These are phyloP conservation scores for Aphodius sticticus DNA, from an alignment of 2,888 invertebrate genomes.

Conservation along the genomic window DNA sequence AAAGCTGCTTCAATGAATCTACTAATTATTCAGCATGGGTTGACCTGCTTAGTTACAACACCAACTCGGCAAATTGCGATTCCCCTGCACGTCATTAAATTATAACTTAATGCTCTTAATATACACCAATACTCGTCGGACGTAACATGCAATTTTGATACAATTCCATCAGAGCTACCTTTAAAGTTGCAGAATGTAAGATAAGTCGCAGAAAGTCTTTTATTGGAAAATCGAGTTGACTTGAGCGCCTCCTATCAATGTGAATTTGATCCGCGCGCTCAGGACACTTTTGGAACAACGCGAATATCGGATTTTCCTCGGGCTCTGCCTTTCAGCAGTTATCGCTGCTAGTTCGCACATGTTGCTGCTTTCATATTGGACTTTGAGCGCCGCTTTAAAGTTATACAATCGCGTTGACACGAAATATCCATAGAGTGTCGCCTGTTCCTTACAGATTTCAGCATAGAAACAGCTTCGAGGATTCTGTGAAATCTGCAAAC, in stretches of 20 bases:
- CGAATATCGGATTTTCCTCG: background rate
- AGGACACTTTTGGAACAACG: background rate
- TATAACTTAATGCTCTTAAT: too few species aligned
- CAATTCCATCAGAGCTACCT: too few species aligned
- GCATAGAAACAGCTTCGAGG: background rate
- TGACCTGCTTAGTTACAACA: too few species aligned
- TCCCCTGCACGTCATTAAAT: too few species aligned
- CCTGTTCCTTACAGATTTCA: background rate
- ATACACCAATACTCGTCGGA: too few species aligned
- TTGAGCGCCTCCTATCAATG: background rate
- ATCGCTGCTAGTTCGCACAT: background rate
- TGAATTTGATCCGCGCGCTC: background rate
- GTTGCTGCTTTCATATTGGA: constrained; percentile 4
- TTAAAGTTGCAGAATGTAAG: too few species aligned
- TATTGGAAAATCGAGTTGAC: background rate
- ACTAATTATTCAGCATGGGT: too few species aligned
- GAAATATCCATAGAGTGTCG: background rate
- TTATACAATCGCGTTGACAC: background rate
- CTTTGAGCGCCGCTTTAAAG: background rate
- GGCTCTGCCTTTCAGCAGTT: background rate
- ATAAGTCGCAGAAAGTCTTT: background rate
- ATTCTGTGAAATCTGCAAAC: background rate
- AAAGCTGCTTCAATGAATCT: too few species aligned
- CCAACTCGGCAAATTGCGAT: too few species aligned
- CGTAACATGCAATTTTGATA: too few species aligned